Percentiles rank a stretch among this genome's conserved stretches.
These are phyloP conservation scores for Papilio demoleus DNA, from an alignment of 2,888 invertebrate genomes.

Conservation along the genomic window DNA sequence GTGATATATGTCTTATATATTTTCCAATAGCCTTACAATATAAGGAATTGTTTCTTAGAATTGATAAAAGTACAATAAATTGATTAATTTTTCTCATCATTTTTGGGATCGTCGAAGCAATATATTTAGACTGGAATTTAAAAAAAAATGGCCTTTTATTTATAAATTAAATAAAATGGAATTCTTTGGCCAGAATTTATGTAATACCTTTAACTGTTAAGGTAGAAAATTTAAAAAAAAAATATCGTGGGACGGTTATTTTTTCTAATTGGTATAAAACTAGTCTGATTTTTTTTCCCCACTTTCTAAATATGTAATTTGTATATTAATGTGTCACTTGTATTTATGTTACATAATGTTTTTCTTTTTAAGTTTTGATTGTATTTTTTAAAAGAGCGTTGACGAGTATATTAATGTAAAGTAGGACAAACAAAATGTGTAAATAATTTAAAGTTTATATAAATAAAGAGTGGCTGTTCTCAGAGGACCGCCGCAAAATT, in stretches of 20 bases:
- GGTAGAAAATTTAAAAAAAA: constrained; percentile 54
- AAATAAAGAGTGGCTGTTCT: constrained; percentile 81
- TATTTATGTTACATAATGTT: constrained; percentile 77
- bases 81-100: constrained; percentile 68
- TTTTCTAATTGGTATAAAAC: constrained; percentile 76
- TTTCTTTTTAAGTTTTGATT: constrained; percentile 71
- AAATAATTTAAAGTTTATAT: constrained; percentile 84
- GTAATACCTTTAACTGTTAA: constrained; percentile 68
- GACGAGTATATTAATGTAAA: constrained; percentile 81
- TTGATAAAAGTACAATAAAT: constrained; percentile 69
- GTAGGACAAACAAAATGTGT: constrained; percentile 80
- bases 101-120: constrained; percentile 79
- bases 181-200: constrained; percentile 72
- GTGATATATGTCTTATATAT: background rate
- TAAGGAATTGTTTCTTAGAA: constrained; percentile 73
- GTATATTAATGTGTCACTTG: constrained; percentile 71
- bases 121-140: constrained; percentile 78
- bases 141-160: constrained; percentile 70
- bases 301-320: constrained; percentile 69
- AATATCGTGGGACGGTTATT: constrained; percentile 66
- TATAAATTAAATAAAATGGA: constrained; percentile 58
- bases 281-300: constrained; percentile 75
- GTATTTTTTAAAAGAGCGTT: constrained; percentile 79
- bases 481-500: constrained; percentile 69
- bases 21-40: constrained; percentile 46